Evolutionary conservation across 2,888 invertebrate species (phyloP).

Genomic region (Itoplectis maculator): DNA sequence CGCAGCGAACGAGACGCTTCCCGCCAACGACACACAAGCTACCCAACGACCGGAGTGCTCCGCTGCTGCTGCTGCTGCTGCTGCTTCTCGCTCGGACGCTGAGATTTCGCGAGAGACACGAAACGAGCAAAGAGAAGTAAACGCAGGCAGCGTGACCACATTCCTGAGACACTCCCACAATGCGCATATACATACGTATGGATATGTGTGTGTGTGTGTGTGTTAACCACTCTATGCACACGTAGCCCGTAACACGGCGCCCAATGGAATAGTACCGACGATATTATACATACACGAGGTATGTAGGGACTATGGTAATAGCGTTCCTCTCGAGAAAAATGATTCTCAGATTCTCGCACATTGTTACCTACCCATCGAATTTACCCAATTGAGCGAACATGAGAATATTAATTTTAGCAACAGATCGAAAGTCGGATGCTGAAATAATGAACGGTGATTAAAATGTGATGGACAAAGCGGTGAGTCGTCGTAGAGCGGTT

Average conservation of each 20-base stretch:
- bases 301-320: slow-evolving; percentile 7
- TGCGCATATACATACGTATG: too few relatives aligned
- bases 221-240: slow-evolving; percentile 59
- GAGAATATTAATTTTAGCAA: too few relatives aligned
- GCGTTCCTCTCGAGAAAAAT: not conserved
- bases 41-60: slow-evolving; percentile 11
- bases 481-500: not conserved
- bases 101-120: slow-evolving; percentile 72
- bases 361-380: not conserved
- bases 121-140: slow-evolving; percentile 75
- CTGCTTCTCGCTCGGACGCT: slow-evolving; percentile 40
- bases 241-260: slow-evolving; percentile 68
- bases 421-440: too few relatives aligned
- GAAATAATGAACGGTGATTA: not conserved
- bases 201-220: too few relatives aligned
- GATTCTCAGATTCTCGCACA: not conserved
- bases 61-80: slow-evolving; percentile 36
- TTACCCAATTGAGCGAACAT: too few relatives aligned
- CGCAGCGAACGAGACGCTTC: slow-evolving; percentile 19
- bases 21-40: slow-evolving; percentile 44
- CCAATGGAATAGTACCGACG: slow-evolving; percentile 45
- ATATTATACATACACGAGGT: slow-evolving; percentile 18
- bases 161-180: slow-evolving; percentile 80
- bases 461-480: not conserved
- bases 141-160: slow-evolving; percentile 78